Conservation (phyloP, 2,113 vertebrate genomes). For the Lynx canadensis region DNA sequence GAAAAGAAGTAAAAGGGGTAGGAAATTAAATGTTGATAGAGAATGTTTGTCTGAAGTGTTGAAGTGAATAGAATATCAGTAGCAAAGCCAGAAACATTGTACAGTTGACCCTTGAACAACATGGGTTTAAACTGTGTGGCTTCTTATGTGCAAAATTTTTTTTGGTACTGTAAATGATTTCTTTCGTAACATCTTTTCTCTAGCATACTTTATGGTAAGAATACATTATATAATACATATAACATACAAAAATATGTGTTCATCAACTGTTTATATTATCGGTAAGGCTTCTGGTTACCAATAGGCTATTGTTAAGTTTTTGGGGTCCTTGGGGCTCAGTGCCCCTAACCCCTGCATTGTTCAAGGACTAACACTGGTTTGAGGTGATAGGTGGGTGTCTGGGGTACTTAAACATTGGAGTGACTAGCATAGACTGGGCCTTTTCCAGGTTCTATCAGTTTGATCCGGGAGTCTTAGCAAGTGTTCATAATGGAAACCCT, state of each 20-base stretch:
- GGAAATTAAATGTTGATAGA: conserved; percentile 34
- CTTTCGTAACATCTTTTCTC: neutral
- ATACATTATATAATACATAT: neutral
- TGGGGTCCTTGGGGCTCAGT: neutral
- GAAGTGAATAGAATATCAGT: conserved; percentile 4
- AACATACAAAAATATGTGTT: neutral
- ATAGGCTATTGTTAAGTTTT: neutral
- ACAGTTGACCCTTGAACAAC: neutral
- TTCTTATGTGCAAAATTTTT: neutral
- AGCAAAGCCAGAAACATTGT: neutral
- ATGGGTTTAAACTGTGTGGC: neutral
- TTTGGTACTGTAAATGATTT: neutral
- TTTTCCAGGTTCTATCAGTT: conserved; percentile 8
- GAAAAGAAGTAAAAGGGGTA: conserved; percentile 22
- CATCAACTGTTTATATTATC: neutral
- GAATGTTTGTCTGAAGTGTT: conserved; percentile 18
- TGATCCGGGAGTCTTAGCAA: conserved; percentile 23
- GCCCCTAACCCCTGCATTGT: neutral
- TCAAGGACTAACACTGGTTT: neutral
- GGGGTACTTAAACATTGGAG: neutral
- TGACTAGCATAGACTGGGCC: neutral
- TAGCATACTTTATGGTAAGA: neutral
- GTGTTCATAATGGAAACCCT: neutral
- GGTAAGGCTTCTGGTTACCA: neutral
- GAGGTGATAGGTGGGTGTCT: conserved; percentile 38